Conservation (phyloP, 2,888 invertebrate genomes). For the Agrotis exclamationis region DNA sequence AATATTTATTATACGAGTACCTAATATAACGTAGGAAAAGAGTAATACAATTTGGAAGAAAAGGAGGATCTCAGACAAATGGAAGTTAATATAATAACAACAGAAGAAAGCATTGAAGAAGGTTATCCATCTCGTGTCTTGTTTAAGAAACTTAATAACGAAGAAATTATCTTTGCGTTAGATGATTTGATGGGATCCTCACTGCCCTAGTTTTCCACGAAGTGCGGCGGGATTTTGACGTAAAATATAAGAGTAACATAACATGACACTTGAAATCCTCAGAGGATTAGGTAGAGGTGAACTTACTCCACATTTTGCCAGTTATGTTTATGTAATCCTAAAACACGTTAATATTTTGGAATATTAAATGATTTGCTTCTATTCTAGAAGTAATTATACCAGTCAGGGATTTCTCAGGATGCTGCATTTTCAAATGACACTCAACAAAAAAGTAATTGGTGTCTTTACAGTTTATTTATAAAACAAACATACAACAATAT, state of each 20-base stretch:
- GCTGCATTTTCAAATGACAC: neutral
- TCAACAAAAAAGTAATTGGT: no score
- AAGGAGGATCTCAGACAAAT: conserved; percentile 25
- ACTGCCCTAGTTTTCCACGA: neutral
- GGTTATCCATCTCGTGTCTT: conserved; percentile 6
- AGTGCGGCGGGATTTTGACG: neutral
- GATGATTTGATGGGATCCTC: conserved; percentile 3
- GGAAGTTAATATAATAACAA: conserved; percentile 30
- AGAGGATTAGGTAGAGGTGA: no score
- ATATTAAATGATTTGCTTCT: neutral
- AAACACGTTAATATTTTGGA: no score
- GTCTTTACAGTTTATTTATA: neutral
- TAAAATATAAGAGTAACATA: no score
- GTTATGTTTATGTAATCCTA: no score
- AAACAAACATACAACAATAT: neutral
- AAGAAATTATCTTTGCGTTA: conserved; percentile 29
- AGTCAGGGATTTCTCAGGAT: neutral
- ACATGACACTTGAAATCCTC: no score
- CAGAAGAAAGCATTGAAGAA: conserved; percentile 21
- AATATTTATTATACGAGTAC: neutral
- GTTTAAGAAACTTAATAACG: conserved; percentile 21
- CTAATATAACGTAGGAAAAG: neutral
- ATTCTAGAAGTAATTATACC: neutral
- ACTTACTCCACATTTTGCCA: no score
- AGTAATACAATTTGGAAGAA: conserved; percentile 11